A percentile compares a stretch with the other conserved stretches of the same genome.
Conservation (phyloP, 2,113 vertebrate genomes). For the Sapayoa aenigma region DNA sequence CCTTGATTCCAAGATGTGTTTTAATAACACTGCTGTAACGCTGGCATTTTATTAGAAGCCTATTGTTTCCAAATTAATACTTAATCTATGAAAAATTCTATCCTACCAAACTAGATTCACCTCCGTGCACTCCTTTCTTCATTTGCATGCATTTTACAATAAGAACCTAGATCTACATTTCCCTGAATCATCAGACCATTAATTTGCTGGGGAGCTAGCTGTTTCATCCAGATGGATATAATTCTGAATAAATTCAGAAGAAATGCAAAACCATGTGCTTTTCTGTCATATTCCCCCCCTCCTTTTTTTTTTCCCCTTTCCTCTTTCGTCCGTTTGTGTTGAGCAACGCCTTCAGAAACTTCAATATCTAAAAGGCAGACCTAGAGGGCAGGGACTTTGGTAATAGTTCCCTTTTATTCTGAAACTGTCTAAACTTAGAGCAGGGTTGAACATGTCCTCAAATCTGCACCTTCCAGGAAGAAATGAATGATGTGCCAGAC, state of each 20-base stretch:
- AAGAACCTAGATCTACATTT: background rate
- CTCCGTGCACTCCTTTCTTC: background rate
- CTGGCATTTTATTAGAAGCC: background rate
- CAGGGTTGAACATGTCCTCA: constrained; percentile 31
- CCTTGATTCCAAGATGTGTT: background rate
- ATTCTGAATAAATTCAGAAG: constrained; percentile 26
- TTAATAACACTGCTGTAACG: background rate
- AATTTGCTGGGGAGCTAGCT: background rate
- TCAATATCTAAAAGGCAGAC: constrained; percentile 29
- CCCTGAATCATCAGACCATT: constrained; percentile 31
- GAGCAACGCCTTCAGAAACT: constrained; percentile 17
- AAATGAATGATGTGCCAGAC: constrained; percentile 46
- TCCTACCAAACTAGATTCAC: background rate
- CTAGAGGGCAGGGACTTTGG: constrained; percentile 16
- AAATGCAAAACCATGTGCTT: constrained; percentile 26
- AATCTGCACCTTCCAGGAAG: constrained; percentile 41
- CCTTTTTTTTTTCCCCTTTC: accelerated
- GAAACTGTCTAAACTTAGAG: constrained; percentile 24
- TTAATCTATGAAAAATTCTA: background rate
- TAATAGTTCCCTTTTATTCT: constrained; percentile 24
- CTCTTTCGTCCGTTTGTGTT: background rate
- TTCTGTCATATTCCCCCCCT: background rate
- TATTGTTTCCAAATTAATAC: constrained; percentile 9
- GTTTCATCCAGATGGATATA: constrained; percentile 8
- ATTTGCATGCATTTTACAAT: background rate